A percentile compares a stretch with the other conserved stretches of the same genome.
Evolutionary conservation across 1,140 invertebrate species (phyloP).

Genomic region (Cydia amplana): DNA sequence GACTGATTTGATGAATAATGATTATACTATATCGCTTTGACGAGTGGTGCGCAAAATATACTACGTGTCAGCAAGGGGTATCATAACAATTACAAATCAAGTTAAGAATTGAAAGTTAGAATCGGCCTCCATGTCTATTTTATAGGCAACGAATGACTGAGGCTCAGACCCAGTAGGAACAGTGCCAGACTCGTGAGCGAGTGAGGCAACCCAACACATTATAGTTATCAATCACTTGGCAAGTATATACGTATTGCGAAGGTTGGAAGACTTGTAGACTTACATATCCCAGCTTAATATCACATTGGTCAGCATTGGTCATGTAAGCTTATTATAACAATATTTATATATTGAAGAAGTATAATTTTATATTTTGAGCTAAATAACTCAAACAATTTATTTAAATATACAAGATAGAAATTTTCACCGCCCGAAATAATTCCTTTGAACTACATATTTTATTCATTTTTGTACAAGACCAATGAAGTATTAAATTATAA

Average conservation of each 20-base stretch:
- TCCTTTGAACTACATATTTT: not conserved
- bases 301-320: not conserved
- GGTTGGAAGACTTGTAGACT: not conserved
- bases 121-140: not conserved
- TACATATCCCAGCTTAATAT: not conserved
- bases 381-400: not conserved
- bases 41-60: too few relatives aligned
- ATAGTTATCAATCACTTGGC: constrained; percentile 1
- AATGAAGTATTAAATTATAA: constrained; percentile 22
- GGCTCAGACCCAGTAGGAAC: constrained; percentile 7
- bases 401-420: not conserved
- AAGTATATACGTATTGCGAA: not conserved
- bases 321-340: not conserved
- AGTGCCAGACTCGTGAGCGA: constrained; percentile 8
- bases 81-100: too few relatives aligned
- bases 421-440: not conserved
- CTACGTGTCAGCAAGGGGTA: too few relatives aligned
- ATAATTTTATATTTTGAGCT: not conserved
- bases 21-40: too few relatives aligned
- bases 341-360: not conserved
- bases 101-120: too few relatives aligned
- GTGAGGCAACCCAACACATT: not conserved
- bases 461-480: not conserved
- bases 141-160: not conserved
- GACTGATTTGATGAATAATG: too few relatives aligned